phyloP scores from a whole-genome alignment of 35 echinoderm and acorn worm genomes.

The Heliocidaris tuberculata region DNA sequence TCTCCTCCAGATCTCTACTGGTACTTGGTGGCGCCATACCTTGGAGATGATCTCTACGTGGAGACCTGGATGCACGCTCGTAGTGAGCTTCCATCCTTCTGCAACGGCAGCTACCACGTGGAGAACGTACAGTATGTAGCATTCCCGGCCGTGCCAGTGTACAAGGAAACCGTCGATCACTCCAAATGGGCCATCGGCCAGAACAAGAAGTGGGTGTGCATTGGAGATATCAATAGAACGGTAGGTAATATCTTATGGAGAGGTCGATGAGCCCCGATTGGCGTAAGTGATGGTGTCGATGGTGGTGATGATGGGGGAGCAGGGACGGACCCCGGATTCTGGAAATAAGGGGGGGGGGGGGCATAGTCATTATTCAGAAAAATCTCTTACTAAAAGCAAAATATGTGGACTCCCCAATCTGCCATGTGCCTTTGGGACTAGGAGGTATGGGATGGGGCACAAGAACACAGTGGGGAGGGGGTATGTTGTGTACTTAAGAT shows the following conservation, averaged over 20 bases:
- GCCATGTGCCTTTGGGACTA: no score
- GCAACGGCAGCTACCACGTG: neutral
- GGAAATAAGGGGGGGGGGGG: neutral
- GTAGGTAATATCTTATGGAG: neutral
- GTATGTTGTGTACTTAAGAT: no score
- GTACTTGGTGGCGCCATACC: neutral
- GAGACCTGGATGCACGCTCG: neutral
- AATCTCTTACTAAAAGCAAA: no score
- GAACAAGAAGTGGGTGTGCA: conserved; percentile 42
- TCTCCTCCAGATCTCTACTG: conserved; percentile 7
- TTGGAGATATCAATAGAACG: conserved; percentile 48
- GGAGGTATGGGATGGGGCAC: no score
- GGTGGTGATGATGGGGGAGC: neutral
- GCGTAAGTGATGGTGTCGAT: neutral
- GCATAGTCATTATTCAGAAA: neutral
- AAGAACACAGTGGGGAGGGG: no score
- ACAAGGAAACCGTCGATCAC: conserved; percentile 13
- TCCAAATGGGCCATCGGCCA: conserved; percentile 27
- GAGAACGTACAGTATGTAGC: neutral
- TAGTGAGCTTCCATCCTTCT: neutral
- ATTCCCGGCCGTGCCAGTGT: neutral
- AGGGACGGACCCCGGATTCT: neutral
- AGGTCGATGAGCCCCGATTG: neutral
- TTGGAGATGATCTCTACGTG: neutral
- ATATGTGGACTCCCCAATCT: no score